phyloP scores from a whole-genome alignment of 2,888 invertebrate species.

The Coelopa pilipes region DNA sequence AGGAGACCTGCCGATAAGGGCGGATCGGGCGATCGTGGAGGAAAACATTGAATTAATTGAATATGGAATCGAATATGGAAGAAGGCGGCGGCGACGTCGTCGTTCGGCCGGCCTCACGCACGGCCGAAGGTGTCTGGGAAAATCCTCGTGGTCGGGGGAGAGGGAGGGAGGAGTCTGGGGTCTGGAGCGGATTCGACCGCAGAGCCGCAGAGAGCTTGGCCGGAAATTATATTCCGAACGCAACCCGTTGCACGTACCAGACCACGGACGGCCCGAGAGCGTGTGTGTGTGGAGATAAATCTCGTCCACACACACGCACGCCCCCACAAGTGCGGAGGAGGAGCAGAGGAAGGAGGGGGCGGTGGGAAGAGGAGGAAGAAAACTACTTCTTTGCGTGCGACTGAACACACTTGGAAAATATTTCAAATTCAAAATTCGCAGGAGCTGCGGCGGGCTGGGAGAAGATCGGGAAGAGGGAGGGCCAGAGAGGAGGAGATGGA shows the following conservation, averaged over 20 bases:
- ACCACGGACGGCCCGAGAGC: constrained; percentile 5
- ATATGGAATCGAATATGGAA: too few relatives aligned
- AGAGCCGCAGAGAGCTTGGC: constrained; percentile 45
- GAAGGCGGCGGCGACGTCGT: not conserved
- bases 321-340: not conserved
- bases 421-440: constrained; percentile 2
- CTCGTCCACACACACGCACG: constrained; percentile 1
- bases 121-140: too few relatives aligned
- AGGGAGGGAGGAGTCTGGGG: too few relatives aligned
- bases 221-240: constrained; percentile 50
- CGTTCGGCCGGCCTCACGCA: not conserved
- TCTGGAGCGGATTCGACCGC: too few relatives aligned
- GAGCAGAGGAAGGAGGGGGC: constrained; percentile 7
- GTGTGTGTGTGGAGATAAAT: not conserved
- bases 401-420: constrained; percentile 32
- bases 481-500: too few relatives aligned
- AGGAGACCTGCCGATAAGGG: too few relatives aligned
- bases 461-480: too few relatives aligned
- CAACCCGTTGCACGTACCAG: constrained; percentile 47
- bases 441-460: not conserved
- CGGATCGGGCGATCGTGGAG: too few relatives aligned
- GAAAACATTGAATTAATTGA: too few relatives aligned
- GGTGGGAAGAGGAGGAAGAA: constrained; percentile 5
- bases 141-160: too few relatives aligned
- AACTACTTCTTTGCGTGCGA: constrained; percentile 30